phyloP scores from a whole-genome alignment of 2,888 invertebrate species.

The Machimus atricapillus region DNA sequence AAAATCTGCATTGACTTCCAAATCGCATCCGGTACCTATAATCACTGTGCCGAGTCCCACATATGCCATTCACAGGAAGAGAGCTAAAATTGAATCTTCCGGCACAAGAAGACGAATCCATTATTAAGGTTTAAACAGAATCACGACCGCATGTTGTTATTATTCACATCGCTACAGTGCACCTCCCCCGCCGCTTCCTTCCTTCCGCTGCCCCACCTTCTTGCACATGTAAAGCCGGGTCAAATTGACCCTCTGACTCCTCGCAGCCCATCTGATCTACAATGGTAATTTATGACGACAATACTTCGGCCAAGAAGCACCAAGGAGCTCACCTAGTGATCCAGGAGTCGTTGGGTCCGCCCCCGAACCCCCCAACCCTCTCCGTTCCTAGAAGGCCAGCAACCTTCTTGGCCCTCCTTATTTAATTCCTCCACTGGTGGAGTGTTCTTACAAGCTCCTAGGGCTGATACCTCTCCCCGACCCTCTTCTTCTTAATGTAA shows the following conservation, averaged over 20 bases:
- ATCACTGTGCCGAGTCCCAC: background rate
- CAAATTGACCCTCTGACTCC: background rate
- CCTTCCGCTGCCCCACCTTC: background rate
- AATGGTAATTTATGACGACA: conserved; percentile 24
- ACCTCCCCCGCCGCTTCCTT: background rate
- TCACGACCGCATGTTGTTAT: conserved; percentile 2
- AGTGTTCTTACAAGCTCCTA: conserved; percentile 8
- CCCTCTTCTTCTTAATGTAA: background rate
- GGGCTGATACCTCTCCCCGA: background rate
- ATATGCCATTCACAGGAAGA: background rate
- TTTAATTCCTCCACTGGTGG: conserved; percentile 1
- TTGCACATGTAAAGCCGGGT: background rate
- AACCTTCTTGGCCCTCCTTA: conserved; percentile 7
- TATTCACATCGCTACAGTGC: background rate
- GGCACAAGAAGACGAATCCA: background rate
- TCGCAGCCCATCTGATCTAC: background rate
- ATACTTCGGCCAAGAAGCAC: background rate
- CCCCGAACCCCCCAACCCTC: background rate
- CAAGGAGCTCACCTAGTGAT: background rate
- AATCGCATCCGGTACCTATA: background rate
- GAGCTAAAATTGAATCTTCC: conserved; percentile 12
- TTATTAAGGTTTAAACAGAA: conserved; percentile 18
- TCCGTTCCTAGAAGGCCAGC: conserved; percentile 8
- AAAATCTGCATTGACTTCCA: background rate
- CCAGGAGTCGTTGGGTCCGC: background rate